Percentiles rank a stretch among this genome's conserved stretches.
phyloP scores from a whole-genome alignment of 1,140 invertebrate species.

The Drosophila lini region DNA sequence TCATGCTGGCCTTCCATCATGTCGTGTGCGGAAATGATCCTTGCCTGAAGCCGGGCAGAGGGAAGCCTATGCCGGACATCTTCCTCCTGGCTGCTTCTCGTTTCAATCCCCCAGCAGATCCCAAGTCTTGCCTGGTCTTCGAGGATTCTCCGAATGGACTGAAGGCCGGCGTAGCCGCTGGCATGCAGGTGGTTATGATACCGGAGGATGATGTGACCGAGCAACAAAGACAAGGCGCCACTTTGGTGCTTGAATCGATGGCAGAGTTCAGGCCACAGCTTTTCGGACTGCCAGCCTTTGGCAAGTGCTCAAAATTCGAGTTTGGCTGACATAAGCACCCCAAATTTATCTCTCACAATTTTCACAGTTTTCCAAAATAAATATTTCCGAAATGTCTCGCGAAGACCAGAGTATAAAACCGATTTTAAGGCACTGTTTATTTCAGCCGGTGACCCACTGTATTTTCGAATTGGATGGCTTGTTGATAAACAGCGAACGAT shows the following conservation, averaged over 20 bases:
- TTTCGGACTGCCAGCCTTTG: constrained; percentile 90
- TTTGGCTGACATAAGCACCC: constrained; percentile 69
- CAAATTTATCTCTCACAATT: constrained; percentile 8
- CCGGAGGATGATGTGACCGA: constrained; percentile 89
- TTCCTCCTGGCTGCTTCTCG: constrained; percentile 93
- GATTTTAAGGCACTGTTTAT: constrained; percentile 85
- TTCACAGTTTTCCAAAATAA: not conserved
- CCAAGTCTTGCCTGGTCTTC: constrained; percentile 94
- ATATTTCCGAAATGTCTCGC: constrained; percentile 79
- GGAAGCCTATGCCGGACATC: constrained; percentile 96
- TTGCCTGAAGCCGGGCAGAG: constrained; percentile 88
- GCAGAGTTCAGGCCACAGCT: constrained; percentile 93
- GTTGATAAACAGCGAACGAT: constrained; percentile 41
- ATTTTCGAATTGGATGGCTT: constrained; percentile 59
- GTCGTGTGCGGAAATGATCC: constrained; percentile 93
- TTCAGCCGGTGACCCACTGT: constrained; percentile 42
- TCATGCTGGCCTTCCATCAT: constrained; percentile 91
- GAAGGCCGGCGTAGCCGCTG: constrained; percentile 89
- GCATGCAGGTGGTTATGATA: constrained; percentile 95
- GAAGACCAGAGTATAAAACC: constrained; percentile 93
- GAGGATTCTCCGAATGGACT: constrained; percentile 97
- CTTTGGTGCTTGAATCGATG: constrained; percentile 90
- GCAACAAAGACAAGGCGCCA: constrained; percentile 87
- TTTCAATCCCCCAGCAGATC: constrained; percentile 90
- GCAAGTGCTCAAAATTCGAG: constrained; percentile 73